These are phyloP conservation scores for Capitulum mitella DNA, from an alignment of 2,888 invertebrate genomes.

Conservation along the genomic window DNA sequence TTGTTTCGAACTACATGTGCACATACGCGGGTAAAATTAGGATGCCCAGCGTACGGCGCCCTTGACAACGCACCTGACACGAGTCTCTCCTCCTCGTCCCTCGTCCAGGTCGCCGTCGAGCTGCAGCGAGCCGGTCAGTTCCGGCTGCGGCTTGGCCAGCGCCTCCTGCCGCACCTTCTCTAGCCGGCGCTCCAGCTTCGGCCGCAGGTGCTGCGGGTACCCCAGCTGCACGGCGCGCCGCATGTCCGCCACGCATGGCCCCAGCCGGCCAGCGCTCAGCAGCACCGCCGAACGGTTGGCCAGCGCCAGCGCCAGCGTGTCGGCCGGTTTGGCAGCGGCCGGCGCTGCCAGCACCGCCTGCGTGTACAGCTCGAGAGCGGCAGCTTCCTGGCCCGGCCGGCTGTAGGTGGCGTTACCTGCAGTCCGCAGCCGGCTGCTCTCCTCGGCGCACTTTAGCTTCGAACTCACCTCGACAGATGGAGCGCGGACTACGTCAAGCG, in stretches of 20 bases:
- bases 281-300: slow-evolving; percentile 19
- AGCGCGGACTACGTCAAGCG: not conserved
- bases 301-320: not conserved
- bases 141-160: not conserved
- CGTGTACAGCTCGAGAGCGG: slow-evolving; percentile 1
- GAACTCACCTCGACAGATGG: not conserved
- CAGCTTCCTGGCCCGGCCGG: not conserved
- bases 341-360: not conserved
- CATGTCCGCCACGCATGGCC: slow-evolving; percentile 13
- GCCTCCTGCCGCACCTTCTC: not conserved
- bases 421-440: not conserved
- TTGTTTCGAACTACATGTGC: too few species aligned
- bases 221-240: not conserved
- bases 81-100: not conserved
- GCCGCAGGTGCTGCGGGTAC: not conserved
- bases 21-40: too few species aligned
- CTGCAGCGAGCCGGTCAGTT: not conserved
- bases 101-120: not conserved
- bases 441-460: not conserved
- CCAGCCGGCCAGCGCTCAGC: not conserved
- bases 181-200: slow-evolving; percentile 3
- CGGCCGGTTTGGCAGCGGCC: too few species aligned
- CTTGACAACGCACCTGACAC: too few species aligned
- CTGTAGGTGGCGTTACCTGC: not conserved
- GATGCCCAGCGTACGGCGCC: too few species aligned